Base-by-base conservation (phyloP, 2,797 vertebrate species). In the Potorous gilbertii region DNA sequence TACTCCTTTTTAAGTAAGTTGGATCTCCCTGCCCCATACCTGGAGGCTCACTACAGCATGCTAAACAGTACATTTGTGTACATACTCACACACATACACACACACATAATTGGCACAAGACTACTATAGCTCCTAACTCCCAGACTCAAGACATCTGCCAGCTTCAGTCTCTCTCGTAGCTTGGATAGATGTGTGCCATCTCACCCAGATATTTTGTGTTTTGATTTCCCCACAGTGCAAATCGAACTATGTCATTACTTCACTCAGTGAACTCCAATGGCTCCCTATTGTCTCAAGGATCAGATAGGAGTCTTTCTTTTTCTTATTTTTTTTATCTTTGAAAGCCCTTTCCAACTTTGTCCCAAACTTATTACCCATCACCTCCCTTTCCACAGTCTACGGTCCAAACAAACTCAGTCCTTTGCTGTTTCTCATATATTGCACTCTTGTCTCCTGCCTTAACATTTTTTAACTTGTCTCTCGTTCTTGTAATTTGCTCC, bases 221-320 rank as follows among this genome's bases (percentile, higher is more conserved):
- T 66, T 66, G 34, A 66, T n/a, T n/a, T 66, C 34, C 34, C 28
- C 0, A 12, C 29, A 59, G 28, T 11, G 28, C 28, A 29, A 59
- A 59, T 59, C 28, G 12, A 28, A 56, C 56, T 21, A 28, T 56
- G 56, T 56, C 56, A 56, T 56, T 56, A 24, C 56, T 24, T 56
- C 57, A 59, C 34, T 66, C 62, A 34, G 9, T 66, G 62, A 66
- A 66, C 34, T n/a, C 97, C 97, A 96, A 74, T 95, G 94, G 96
- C 55, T 97, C 97, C 95, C 95, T 95, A 95, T 96, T 92, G 0
- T 10, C 93, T 95, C 92, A 24, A 97, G 97, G 97, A 96, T 46
- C 14, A n/a, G 34, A 62, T 62, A 62, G 59, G 31, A 34, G 59
- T 10, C 34, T 62, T 21, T 34, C 14, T 66, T n/a, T 66, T n/a